These are phyloP conservation scores for Pyralis farinalis DNA, from an alignment of 2,888 invertebrate species.

Conservation along the genomic window DNA sequence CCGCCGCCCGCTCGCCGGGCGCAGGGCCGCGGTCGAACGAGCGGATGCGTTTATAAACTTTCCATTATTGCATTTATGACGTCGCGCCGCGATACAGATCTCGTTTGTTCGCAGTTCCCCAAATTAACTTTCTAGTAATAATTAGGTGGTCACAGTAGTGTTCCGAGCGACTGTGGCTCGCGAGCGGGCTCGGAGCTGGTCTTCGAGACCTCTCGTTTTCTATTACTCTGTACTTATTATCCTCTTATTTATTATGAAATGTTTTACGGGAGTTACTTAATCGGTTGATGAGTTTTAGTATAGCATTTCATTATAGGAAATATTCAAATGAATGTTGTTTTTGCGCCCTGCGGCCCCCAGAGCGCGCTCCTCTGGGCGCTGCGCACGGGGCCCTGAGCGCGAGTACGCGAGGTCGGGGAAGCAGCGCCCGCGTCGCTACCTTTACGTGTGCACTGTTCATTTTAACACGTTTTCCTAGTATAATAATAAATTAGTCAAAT, in stretches of 20 bases:
- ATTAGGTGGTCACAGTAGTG: conserved; percentile 4
- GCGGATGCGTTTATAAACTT: conserved; percentile 6
- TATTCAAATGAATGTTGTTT: neutral
- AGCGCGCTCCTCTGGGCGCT: too few species aligned
- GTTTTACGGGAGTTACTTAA: conserved; percentile 3
- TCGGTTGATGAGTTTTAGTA: neutral
- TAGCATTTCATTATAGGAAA: neutral
- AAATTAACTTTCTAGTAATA: conserved; percentile 2
- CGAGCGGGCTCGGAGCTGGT: conserved; percentile 38
- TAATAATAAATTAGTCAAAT: conserved; percentile 70
- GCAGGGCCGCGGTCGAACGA: neutral
- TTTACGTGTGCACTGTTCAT: conserved; percentile 16
- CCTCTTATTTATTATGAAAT: conserved; percentile 9
- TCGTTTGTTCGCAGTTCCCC: conserved; percentile 2
- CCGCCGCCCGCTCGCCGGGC: too few species aligned
- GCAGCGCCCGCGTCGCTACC: conserved; percentile 15
- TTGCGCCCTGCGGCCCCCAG: too few species aligned
- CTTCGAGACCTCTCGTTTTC: conserved; percentile 29
- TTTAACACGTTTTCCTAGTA: conserved; percentile 40
- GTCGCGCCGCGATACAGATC: conserved; percentile 7
- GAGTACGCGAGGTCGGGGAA: neutral
- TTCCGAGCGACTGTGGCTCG: neutral
- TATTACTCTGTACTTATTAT: conserved; percentile 29
- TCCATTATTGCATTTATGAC: conserved; percentile 17
- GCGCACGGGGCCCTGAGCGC: neutral